Evolutionary conservation across 2,113 vertebrate species (phyloP).

Genomic region (Henicopernis longicauda): DNA sequence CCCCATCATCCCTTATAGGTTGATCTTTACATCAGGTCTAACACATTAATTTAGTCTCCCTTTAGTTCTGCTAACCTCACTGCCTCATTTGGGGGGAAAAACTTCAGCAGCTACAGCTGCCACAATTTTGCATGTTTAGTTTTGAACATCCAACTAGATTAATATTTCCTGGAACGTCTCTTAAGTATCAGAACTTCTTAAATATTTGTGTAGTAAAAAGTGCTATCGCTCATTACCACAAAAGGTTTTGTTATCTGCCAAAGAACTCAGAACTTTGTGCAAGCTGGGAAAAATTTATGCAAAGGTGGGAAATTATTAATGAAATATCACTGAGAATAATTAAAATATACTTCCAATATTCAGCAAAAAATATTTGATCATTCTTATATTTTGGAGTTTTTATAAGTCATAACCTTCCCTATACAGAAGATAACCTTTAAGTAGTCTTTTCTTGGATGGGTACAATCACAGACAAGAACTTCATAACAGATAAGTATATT

Average conservation of each 20-base stretch:
- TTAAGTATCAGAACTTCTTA: not conserved
- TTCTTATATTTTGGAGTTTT: not conserved
- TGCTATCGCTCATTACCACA: not conserved
- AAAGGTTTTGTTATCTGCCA: constrained; percentile 27
- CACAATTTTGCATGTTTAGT: not conserved
- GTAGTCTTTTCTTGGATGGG: not conserved
- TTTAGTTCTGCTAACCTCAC: not conserved
- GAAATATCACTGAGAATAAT: not conserved
- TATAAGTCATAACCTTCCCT: not conserved
- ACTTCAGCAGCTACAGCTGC: not conserved
- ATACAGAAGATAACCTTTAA: not conserved
- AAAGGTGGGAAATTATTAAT: not conserved
- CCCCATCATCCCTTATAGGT: not conserved
- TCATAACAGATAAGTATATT: not conserved
- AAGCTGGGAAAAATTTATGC: not conserved
- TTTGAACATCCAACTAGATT: not conserved
- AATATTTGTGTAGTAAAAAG: not conserved
- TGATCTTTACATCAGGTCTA: not conserved
- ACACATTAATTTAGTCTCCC: not conserved
- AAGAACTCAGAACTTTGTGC: not conserved
- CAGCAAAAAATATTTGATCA: not conserved
- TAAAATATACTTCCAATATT: not conserved
- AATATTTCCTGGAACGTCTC: constrained; percentile 2
- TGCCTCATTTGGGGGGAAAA: not conserved
- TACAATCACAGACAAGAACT: not conserved